phyloP scores from a whole-genome alignment of 2,888 invertebrate genomes.

The Uropetala carovei region DNA sequence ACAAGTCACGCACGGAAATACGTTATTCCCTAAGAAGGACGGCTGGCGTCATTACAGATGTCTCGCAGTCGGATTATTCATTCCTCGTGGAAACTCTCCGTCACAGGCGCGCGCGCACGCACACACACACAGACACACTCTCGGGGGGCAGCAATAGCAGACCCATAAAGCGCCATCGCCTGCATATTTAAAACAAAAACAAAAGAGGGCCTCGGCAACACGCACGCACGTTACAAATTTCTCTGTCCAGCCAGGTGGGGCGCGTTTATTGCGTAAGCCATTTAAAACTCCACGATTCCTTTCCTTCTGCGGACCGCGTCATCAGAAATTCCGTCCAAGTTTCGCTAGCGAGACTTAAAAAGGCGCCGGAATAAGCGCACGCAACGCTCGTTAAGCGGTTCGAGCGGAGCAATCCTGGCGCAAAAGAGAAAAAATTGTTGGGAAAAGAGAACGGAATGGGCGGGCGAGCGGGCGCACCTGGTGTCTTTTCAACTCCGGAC shows the following conservation, averaged over 20 bases:
- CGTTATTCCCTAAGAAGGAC: background rate
- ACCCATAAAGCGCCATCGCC: too few relatives aligned
- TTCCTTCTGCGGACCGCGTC: background rate
- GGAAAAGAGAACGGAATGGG: background rate
- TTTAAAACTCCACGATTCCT: background rate
- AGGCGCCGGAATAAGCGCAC: background rate
- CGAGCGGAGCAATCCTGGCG: background rate
- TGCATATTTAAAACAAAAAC: background rate
- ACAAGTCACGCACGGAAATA: background rate
- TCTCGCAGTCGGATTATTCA: background rate
- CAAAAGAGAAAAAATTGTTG: background rate
- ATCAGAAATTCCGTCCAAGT: background rate
- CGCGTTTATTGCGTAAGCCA: constrained; percentile 2
- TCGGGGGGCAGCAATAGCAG: too few relatives aligned
- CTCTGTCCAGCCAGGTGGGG: constrained; percentile 5
- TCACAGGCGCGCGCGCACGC: background rate
- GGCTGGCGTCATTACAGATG: background rate
- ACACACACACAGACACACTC: too few relatives aligned
- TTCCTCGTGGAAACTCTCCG: background rate
- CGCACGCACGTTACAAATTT: constrained; percentile 10
- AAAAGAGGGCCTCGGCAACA: background rate
- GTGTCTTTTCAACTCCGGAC: background rate
- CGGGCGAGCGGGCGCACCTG: background rate
- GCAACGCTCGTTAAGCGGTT: constrained; percentile 22
- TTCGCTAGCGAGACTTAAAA: background rate